phyloP scores from a whole-genome alignment of 2,797 vertebrate genomes.

The Hypotaenidia philippensis region DNA sequence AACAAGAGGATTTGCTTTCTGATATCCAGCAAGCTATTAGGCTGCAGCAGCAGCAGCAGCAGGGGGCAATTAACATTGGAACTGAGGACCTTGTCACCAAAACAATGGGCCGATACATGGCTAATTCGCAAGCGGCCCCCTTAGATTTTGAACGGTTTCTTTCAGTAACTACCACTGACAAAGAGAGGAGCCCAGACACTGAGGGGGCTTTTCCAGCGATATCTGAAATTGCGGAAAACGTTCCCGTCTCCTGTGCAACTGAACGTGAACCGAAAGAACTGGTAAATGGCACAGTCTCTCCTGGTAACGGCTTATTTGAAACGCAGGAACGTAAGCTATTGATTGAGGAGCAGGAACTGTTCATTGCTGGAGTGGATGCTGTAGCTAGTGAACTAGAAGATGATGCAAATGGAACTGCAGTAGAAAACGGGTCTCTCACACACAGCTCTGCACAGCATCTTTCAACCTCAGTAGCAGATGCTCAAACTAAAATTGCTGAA shows the following conservation, averaged over 20 bases:
- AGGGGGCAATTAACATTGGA: constrained; percentile 76
- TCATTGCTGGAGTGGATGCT: constrained; percentile 51
- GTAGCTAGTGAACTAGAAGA: constrained; percentile 65
- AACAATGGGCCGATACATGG: constrained; percentile 78
- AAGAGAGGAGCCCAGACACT: constrained; percentile 70
- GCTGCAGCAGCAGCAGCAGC: constrained; percentile 88
- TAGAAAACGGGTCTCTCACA: not conserved
- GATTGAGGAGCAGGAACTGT: constrained; percentile 71
- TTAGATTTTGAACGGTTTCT: constrained; percentile 82
- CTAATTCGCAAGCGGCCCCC: constrained; percentile 75
- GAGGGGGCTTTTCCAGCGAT: constrained; percentile 1
- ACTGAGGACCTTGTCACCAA: constrained; percentile 67
- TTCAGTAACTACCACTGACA: constrained; percentile 77
- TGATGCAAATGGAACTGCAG: constrained; percentile 24
- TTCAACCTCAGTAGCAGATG: not conserved
- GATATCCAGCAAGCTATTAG: constrained; percentile 96
- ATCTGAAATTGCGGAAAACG: constrained; percentile 33
- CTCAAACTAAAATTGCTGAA: constrained; percentile 39
- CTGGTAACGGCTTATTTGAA: constrained; percentile 56
- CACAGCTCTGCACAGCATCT: not conserved
- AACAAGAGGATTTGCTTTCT: constrained; percentile 95
- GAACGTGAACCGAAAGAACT: constrained; percentile 16
- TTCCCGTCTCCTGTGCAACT: not conserved
- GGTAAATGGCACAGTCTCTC: constrained; percentile 30
- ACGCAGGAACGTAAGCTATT: constrained; percentile 81